phyloP scores from a whole-genome alignment of 2,888 invertebrate species.

The Cylloceria caligata region DNA sequence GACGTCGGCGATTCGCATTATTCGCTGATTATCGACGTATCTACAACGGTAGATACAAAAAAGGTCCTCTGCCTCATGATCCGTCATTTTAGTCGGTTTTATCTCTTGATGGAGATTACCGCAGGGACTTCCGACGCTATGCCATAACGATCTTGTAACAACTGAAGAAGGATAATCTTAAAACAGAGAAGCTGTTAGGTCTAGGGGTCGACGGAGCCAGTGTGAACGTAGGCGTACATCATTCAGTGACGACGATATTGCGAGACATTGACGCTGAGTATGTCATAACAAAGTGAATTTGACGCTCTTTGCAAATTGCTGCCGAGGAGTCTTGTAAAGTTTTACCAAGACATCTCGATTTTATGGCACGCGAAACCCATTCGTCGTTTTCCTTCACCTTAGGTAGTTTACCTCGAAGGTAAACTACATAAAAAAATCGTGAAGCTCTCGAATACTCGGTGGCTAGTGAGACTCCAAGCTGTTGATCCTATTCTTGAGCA shows the following conservation, averaged over 20 bases:
- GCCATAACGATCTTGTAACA: slow-evolving; percentile 49
- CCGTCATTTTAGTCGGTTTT: slow-evolving; percentile 65
- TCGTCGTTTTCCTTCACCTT: slow-evolving; percentile 76
- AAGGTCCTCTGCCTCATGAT: slow-evolving; percentile 67
- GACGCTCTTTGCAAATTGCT: slow-evolving; percentile 66
- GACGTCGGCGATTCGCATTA: slow-evolving; percentile 74
- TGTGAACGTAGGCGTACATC: slow-evolving; percentile 69
- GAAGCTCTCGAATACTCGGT: slow-evolving; percentile 72
- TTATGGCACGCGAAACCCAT: slow-evolving; percentile 71
- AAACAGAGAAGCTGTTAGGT: slow-evolving; percentile 67
- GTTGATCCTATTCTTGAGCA: slow-evolving; percentile 73
- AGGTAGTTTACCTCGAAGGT: slow-evolving; percentile 66
- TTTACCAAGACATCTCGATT: slow-evolving; percentile 68
- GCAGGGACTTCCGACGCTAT: slow-evolving; percentile 64
- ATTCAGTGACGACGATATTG: slow-evolving; percentile 70
- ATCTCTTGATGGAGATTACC: slow-evolving; percentile 63
- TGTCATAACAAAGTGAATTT: slow-evolving; percentile 51
- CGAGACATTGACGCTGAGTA: slow-evolving; percentile 64
- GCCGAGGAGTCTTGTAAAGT: slow-evolving; percentile 64
- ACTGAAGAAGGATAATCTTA: slow-evolving; percentile 63
- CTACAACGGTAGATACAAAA: slow-evolving; percentile 69
- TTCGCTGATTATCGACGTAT: slow-evolving; percentile 75
- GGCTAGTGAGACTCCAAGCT: slow-evolving; percentile 70
- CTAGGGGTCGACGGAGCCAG: slow-evolving; percentile 72
- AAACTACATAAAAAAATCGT: slow-evolving; percentile 64